Evolutionary conservation across 2,797 vertebrate species (phyloP), one percentile per base, ranked within the genome.

Genomic region (Anomalospiza imberbis): DNA sequence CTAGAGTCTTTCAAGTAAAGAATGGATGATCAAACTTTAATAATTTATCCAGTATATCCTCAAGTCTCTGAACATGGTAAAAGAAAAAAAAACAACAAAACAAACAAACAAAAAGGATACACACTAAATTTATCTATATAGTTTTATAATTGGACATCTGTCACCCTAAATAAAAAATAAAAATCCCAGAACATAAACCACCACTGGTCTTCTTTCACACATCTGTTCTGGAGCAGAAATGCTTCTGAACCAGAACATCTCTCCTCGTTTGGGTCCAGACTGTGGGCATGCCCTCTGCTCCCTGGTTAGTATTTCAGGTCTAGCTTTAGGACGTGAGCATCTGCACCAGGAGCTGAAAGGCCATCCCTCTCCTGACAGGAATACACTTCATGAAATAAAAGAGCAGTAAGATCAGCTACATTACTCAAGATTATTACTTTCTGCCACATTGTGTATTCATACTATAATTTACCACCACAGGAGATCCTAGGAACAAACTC

Each of bases 371-470:
- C 86, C 90, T 93, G 77, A 82, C 80, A 89, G 85, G 91, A 92
- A 71, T 25, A 40, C 4, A 17, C 63, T 91, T 88, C 84, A 88
- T 91, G 86, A 88, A 93, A 94, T 89, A 72, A 95, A 91, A 83
- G 93, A 92, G 82, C 65, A 77, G 74, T 85, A 77, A 96, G 93
- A 95, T 83, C 88, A 95, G 85, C 90, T 71, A 31, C 91, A 93
- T 96, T 95, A 85, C 88, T 93, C 94, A 93, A 93, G 95, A 93
- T 95, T 96, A 95, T 94, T 95, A 63, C 93, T 91, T 94, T 94
- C 70, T 94, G 95, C 92, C 91, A 88, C 88, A 57, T 48, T 85
- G 88, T 91, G 68, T 88, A 89, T 95, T 92, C 91, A 92, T 85
- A 77, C 91, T 78, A 13, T 96, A 94, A 96, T 96, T 97, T 94